Percentiles rank a stretch among this genome's conserved stretches.
phyloP scores from a whole-genome alignment of 2,797 vertebrate species.

The Anniella stebbinsi region DNA sequence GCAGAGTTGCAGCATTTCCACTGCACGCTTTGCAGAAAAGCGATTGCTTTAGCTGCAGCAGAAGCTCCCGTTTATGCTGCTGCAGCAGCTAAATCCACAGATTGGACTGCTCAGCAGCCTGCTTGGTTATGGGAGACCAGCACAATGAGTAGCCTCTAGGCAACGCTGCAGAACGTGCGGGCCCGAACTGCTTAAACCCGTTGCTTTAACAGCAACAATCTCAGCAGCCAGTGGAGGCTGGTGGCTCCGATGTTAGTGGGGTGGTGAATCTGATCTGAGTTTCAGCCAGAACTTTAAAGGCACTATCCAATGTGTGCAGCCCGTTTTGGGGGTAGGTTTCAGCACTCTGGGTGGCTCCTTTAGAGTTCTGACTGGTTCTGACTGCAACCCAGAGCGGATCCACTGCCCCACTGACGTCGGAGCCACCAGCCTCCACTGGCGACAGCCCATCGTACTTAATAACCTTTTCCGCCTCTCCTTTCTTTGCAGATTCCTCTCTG shows the following conservation, averaged over 20 bases:
- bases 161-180: background rate
- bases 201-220: background rate
- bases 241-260: too few species aligned
- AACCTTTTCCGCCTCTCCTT: background rate
- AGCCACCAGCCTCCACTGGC: too few species aligned
- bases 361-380: too few species aligned
- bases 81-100: background rate
- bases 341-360: too few species aligned
- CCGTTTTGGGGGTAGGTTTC: too few species aligned
- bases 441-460: too few species aligned
- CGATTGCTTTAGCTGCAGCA: background rate
- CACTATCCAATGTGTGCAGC: too few species aligned
- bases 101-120: background rate
- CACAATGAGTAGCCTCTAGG: background rate
- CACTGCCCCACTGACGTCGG: too few species aligned
- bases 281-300: background rate
- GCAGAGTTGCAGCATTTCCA: background rate
- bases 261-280: too few species aligned
- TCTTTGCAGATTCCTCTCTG: background rate
- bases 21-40: background rate
- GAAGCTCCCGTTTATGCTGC: background rate
- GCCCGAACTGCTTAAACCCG: background rate
- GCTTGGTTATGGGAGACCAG: background rate
- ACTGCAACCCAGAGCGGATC: too few species aligned
- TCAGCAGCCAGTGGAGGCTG: background rate